Base-by-base conservation (phyloP, 2,797 vertebrate genomes). In the Triplophysa bombifrons region DNA sequence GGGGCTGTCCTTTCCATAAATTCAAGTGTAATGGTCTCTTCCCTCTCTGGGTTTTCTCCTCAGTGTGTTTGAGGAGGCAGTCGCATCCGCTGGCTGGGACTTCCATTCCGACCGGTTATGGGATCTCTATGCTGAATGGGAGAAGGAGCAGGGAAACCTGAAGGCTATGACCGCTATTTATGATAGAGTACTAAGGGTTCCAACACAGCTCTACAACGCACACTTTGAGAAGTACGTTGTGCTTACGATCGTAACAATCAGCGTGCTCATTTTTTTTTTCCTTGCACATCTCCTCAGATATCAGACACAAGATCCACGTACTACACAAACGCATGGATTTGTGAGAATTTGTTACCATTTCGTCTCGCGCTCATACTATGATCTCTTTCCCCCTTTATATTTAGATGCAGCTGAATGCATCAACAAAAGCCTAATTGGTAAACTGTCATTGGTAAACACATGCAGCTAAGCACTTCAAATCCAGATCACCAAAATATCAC, bases 81-180 rank as follows among this genome's bases (percentile, higher is more conserved):
- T 95, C 48, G 82, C 66, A 0, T 92, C 93, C 0, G 93, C 93
- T 0, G 96, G 96, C 7, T 84, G 94, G 87, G 95, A 96, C 81
- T 96, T 96, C 88, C 94, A 94, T 63, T 96, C 96, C 0, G 96
- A 97, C 82, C 91, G 94, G 0, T 90, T 97, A 0, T 97, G 96
- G 96, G 95, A 95, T 73, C 89, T 96, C 1, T 96, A 95, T 12
- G 86, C 93, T 4, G 94, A 95, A 53, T 96, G 95, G 95, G 95
- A 96, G 84, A 93, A 92, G 69, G 93, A 94, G 72, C 94, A 94
- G 74, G 93, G 92, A 0, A 90, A 95, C 65, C 88, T 93, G 50
- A 92, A 71, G 20, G 92, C 91, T 0, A 91, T 94, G 19, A 86
- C 93, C 0, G 85, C 85, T 0, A 87, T 96, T 38, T 92, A 94